Evolutionary conservation across 1,140 invertebrate species (phyloP).

Genomic region (Heliconius nattereri): DNA sequence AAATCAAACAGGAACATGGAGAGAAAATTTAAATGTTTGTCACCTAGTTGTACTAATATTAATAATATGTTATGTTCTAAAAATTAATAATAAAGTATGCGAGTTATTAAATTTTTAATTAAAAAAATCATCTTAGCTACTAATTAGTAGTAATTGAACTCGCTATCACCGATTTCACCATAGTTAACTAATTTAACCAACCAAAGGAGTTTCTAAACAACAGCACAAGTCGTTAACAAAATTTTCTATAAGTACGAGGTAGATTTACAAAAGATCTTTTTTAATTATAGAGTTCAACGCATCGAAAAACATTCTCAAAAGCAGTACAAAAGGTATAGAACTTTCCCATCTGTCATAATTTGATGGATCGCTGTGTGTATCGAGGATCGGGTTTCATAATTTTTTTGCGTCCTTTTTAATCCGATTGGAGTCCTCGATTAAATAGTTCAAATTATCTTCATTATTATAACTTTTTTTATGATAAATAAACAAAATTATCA

Average conservation of each 20-base stretch:
- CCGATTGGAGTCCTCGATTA: constrained; percentile 64
- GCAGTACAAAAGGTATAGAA: constrained; percentile 45
- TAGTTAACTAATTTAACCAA: too few relatives aligned
- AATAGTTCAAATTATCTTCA: constrained; percentile 57
- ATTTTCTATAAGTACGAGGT: not conserved
- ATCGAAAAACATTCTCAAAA: constrained; percentile 35
- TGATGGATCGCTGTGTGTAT: constrained; percentile 65
- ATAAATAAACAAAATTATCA: too few relatives aligned
- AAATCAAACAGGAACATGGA: too few relatives aligned
- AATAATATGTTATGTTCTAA: too few relatives aligned
- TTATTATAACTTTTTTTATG: constrained; percentile 20
- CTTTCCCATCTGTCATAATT: constrained; percentile 65
- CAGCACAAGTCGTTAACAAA: not conserved
- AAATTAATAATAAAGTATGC: too few relatives aligned
- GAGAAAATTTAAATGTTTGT: too few relatives aligned
- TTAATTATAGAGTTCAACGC: constrained; percentile 43
- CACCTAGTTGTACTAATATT: too few relatives aligned
- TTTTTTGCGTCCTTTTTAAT: constrained; percentile 58
- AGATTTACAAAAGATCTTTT: constrained; percentile 32
- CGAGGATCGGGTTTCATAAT: constrained; percentile 68
- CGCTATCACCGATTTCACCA: too few relatives aligned
- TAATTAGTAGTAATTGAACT: too few relatives aligned
- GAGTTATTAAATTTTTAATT: too few relatives aligned
- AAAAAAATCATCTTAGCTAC: too few relatives aligned
- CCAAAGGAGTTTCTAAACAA: not conserved